A percentile compares a stretch with the other conserved stretches of the same genome.
These are phyloP conservation scores for Polydrusus cervinus DNA, from an alignment of 2,888 invertebrate genomes.

Conservation along the genomic window DNA sequence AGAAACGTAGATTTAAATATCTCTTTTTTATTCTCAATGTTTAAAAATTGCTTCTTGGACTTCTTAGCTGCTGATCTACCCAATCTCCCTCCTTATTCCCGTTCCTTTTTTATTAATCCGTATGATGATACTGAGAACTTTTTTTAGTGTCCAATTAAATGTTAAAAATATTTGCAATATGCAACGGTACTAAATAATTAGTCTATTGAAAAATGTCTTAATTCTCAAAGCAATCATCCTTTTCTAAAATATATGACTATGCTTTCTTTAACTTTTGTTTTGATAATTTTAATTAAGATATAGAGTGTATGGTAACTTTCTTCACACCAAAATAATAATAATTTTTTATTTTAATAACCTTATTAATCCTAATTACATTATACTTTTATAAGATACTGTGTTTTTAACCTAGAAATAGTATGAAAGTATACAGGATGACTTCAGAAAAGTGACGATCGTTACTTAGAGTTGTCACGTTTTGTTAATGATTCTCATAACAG, in stretches of 20 bases:
- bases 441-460: no score
- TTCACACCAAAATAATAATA: constrained; percentile 11
- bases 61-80: no score
- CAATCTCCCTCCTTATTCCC: no score
- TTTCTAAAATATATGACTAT: neutral
- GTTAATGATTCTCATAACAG: no score
- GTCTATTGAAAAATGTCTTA: neutral
- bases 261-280: constrained; percentile 22
- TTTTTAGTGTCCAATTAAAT: neutral
- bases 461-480: no score
- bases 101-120: no score
- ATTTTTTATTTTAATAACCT: constrained; percentile 13
- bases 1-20: no score
- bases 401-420: constrained; percentile 13
- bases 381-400: neutral
- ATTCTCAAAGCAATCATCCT: neutral
- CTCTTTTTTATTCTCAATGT: no score
- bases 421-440: no score
- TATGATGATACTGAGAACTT: neutral
- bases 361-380: constrained; percentile 12
- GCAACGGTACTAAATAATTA: neutral
- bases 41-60: no score
- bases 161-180: neutral
- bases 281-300: constrained; percentile 15
- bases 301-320: constrained; percentile 3